Evolutionary conservation across 2,888 invertebrate species (phyloP), one percentile per base, ranked within the genome.

Genomic region (Megalurothrips usitatus): DNA sequence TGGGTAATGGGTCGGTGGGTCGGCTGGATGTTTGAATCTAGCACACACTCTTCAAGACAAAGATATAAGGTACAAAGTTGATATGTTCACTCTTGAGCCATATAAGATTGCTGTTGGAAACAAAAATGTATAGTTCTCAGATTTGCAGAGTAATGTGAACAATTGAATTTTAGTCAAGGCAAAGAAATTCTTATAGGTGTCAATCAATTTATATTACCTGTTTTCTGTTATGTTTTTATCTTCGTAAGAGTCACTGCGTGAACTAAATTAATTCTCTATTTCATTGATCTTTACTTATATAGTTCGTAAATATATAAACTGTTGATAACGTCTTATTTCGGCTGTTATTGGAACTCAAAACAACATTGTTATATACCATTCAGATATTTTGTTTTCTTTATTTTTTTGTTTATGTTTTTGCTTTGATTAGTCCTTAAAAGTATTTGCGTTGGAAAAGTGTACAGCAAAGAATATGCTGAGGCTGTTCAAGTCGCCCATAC

Each of bases 121-220:
- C 23, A 68, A 75, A 75, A 75, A 75, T 75, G 68, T 75, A 75
- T 75, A 75, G 68, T 75, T 23, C 68, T 75, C 68, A 75, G 68
- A 75, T 26, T 75, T 75, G 68, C 23, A 75, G 23, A 75, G 68
- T 75, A 75, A 75, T 75, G 68, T 75, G 68, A 75, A 75, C 68
- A 75, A 26, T n/a, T 75, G 68, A 75, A 75, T 75, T 58, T 75
- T 75, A 75, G 68, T 75, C 68, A 75, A 75, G 68, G 68, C 68
- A 75, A n/a, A 75, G 68, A 75, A 75, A 75, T 75, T 75, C 68
- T 75, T 75, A 75, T 75, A 75, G 68, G 68, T 75, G 68, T 75
- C 68, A 75, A 75, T 75, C 68, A 75, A 75, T 75, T 75, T 23
- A 75, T 75, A 75, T 75, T 75, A 75, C 26, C 68, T 75, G 9